Evolutionary conservation across 2,888 invertebrate genomes (phyloP), one percentile per base, ranked within the genome.

Genomic region (Ariolimax columbianus): DNA sequence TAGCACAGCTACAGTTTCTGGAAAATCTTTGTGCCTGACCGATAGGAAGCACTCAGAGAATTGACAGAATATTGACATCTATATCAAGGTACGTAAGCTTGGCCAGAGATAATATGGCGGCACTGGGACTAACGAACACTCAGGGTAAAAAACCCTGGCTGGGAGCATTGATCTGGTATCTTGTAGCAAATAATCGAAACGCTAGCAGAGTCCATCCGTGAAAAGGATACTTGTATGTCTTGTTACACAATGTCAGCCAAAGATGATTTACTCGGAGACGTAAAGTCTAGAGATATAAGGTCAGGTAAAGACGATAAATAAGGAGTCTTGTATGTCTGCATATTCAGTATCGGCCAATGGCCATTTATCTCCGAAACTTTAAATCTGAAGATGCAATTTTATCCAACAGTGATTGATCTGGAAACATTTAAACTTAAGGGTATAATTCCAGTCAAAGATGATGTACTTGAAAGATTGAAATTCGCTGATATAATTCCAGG

Each of bases 181-280:
- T 17, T 68, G 38, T 23, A 36, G 70, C 38, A 23, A 70, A 70
- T 70, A 70, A 70, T 70, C 70, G 70, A 70, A 38, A 70, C 26
- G 23, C 70, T 0, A 40, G 59, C 11, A 70, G 11, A 70, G 70
- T 36, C 38, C 19, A 23, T 70, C 26, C 26, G 38, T 38, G 70
- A 70, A 70, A 70, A 30, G 19, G 70, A 70, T 70, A 70, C 70
- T 38, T 70, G 0, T 30, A 70, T 6, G 70, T 70, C 70, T 70
- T 38, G 70, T 23, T 19, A 36, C 36, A 70, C 38, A 70, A 70
- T 40, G 70, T 70, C 38, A 70, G 38, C 70, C 19, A 70, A 38
- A 70, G 38, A 70, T 70, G 23, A 38, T 19, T 70, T 38, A 40
- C 2, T 23, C 40, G 23, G 40, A 38, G 26, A 70, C 40, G n/a